Evolutionary conservation across 2,113 vertebrate species (phyloP).

Genomic region (Ammodytes marinus): DNA sequence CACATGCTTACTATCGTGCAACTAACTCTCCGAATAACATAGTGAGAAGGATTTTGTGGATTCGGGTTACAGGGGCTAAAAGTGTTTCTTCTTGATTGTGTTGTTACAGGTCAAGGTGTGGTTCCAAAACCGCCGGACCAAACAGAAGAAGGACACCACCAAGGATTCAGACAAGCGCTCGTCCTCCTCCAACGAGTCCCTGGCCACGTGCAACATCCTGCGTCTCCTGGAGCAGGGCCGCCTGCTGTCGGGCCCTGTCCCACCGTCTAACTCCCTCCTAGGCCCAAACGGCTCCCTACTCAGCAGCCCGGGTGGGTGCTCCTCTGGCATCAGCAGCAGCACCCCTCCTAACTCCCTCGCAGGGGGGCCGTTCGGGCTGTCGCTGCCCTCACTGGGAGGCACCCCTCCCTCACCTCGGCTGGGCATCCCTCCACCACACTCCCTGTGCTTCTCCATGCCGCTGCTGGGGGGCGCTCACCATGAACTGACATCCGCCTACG

Average conservation of each 20-base stretch:
- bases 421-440: constrained; percentile 78
- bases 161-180: constrained; percentile 92
- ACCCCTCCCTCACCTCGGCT: constrained; percentile 80
- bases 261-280: constrained; percentile 85
- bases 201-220: constrained; percentile 95
- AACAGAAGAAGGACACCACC: constrained; percentile 98
- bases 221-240: constrained; percentile 93
- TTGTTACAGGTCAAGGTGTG: constrained; percentile 93
- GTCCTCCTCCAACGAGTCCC: constrained; percentile 88
- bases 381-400: constrained; percentile 81
- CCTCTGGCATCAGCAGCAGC: constrained; percentile 78
- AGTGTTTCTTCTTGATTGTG: constrained; percentile 1
- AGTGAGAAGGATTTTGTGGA: too few relatives aligned
- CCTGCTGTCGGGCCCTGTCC: constrained; percentile 87
- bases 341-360: constrained; percentile 78
- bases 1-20: too few relatives aligned
- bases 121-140: constrained; percentile 98
- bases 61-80: too few relatives aligned
- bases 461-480: constrained; percentile 86
- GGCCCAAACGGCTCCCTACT: constrained; percentile 83
- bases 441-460: constrained; percentile 88
- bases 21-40: too few relatives aligned
- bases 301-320: constrained; percentile 82
- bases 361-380: constrained; percentile 83
- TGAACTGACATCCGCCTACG: constrained; percentile 85